Evolutionary conservation across 2,888 invertebrate species (phyloP).

Genomic region (Oscheius sp.): DNA sequence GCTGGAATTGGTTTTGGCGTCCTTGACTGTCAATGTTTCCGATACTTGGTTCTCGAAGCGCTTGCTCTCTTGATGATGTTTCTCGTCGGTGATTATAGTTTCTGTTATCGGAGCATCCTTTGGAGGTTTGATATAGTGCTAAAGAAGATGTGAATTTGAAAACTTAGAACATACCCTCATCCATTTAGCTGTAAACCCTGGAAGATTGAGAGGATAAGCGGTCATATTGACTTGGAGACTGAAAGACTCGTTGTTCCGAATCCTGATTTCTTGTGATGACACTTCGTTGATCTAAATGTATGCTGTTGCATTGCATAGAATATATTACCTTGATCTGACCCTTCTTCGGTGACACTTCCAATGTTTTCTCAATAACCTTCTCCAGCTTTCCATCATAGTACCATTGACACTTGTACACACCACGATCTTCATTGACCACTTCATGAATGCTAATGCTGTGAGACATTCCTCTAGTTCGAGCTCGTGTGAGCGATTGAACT

Average conservation of each 20-base stretch:
- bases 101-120: slow-evolving; percentile 18
- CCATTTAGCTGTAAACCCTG: slow-evolving; percentile 45
- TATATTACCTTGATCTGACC: slow-evolving; percentile 43
- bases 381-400: slow-evolving; percentile 9
- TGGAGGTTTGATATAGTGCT: slow-evolving; percentile 27
- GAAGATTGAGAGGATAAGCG: slow-evolving; percentile 19
- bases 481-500: slow-evolving; percentile 10
- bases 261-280: not conserved
- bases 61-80: slow-evolving; percentile 19
- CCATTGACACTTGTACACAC: slow-evolving; percentile 43
- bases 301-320: not conserved
- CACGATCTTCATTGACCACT: slow-evolving; percentile 43
- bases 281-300: slow-evolving; percentile 16
- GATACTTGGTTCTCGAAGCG: not conserved
- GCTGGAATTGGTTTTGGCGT: slow-evolving; percentile 39
- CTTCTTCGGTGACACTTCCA: slow-evolving; percentile 43
- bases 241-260: slow-evolving; percentile 13
- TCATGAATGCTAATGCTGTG: slow-evolving; percentile 29
- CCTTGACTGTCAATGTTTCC: slow-evolving; percentile 17
- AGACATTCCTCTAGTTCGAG: slow-evolving; percentile 1
- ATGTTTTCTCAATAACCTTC: slow-evolving; percentile 6
- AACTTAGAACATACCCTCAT: slow-evolving; percentile 38
- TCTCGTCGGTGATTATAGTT: slow-evolving; percentile 17
- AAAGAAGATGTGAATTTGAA: not conserved
- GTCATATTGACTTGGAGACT: slow-evolving; percentile 26